Conservation (phyloP, 1,140 invertebrate species). For the Rhagoletis pomonella region DNA sequence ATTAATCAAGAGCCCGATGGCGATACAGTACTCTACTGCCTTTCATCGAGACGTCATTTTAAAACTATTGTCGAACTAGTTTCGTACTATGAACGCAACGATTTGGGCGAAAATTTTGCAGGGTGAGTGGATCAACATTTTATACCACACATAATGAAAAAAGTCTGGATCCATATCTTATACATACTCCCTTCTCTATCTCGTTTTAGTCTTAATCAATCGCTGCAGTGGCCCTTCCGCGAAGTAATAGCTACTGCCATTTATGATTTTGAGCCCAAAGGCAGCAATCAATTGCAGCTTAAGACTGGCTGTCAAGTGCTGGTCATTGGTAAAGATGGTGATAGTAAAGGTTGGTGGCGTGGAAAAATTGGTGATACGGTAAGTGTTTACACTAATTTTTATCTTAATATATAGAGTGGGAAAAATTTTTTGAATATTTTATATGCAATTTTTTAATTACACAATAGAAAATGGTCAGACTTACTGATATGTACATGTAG, state of each 20-base stretch:
- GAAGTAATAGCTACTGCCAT: constrained; percentile 84
- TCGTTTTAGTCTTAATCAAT: constrained; percentile 80
- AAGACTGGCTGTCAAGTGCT: constrained; percentile 86
- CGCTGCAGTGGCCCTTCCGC: constrained; percentile 84
- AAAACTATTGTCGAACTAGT: constrained; percentile 91
- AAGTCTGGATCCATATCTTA: background rate
- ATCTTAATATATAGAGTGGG: background rate
- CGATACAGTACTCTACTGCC: constrained; percentile 81
- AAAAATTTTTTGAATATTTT: background rate
- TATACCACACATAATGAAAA: background rate
- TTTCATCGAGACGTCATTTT: constrained; percentile 93
- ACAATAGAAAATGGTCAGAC: no score
- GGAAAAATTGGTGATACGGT: constrained; percentile 81
- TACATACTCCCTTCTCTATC: constrained; percentile 44
- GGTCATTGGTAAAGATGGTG: constrained; percentile 85
- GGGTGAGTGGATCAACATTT: constrained; percentile 75
- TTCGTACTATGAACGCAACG: constrained; percentile 91
- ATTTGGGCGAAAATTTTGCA: constrained; percentile 93
- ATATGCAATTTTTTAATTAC: no score
- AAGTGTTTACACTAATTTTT: constrained; percentile 51
- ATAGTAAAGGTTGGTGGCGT: constrained; percentile 89
- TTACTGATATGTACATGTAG: no score
- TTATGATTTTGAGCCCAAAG: constrained; percentile 83
- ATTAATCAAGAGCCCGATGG: constrained; percentile 81
- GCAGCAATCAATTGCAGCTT: constrained; percentile 85